Conservation (phyloP, 2,113 vertebrate genomes). For the Semicossyphus pulcher region DNA sequence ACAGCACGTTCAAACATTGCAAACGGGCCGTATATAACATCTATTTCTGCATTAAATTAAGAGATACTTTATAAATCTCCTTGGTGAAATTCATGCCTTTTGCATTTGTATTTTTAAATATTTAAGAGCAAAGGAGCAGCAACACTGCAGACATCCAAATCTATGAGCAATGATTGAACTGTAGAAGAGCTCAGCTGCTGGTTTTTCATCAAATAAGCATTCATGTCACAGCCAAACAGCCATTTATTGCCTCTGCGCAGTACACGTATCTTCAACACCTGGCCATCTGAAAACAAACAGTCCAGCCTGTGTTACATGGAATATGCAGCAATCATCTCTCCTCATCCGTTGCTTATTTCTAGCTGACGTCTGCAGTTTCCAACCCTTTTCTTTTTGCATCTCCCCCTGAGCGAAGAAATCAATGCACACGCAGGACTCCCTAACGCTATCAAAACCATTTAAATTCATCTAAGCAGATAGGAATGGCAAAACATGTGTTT, state of each 20-base stretch:
- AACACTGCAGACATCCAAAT: not conserved
- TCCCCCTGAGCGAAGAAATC: conserved; percentile 38
- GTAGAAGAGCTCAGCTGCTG: not conserved
- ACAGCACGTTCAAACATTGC: too few relatives aligned
- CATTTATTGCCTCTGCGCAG: not conserved
- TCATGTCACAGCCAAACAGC: not conserved
- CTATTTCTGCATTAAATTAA: not conserved
- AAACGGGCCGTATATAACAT: too few relatives aligned
- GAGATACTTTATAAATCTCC: not conserved
- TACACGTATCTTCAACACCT: not conserved
- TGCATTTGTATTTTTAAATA: not conserved
- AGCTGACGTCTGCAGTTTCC: conserved; percentile 42
- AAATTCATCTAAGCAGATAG: conserved; percentile 39
- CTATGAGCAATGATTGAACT: not conserved
- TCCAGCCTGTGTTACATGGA: not conserved
- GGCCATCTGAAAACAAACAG: not conserved
- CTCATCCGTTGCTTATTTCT: not conserved
- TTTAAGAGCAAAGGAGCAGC: not conserved
- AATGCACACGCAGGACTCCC: conserved; percentile 25
- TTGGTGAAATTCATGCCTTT: not conserved
- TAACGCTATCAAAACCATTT: conserved; percentile 45
- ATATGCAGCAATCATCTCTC: conserved; percentile 1
- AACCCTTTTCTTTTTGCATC: not conserved
- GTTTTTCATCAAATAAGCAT: conserved; percentile 1
- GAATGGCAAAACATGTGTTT: conserved; percentile 35